Evolutionary conservation across 2,797 vertebrate species (phyloP).

Genomic region (Rhabdophis nuchalis): DNA sequence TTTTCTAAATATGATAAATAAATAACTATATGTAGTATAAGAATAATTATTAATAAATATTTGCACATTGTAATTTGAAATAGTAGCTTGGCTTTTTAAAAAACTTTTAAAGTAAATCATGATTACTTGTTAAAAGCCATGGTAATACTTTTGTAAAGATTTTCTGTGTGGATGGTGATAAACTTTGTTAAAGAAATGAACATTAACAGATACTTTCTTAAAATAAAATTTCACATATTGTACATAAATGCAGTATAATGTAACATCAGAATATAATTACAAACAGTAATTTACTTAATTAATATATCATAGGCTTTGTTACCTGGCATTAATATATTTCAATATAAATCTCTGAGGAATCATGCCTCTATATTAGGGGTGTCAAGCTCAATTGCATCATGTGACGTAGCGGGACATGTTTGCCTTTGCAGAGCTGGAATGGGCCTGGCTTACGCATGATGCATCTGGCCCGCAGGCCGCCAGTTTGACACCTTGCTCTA

Average conservation of each 20-base stretch:
- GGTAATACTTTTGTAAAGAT: not conserved
- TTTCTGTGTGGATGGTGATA: not conserved
- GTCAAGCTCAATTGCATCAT: too few relatives aligned
- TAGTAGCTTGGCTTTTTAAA: not conserved
- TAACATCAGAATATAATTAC: not conserved
- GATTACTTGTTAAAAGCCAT: not conserved
- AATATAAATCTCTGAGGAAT: not conserved
- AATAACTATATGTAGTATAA: not conserved
- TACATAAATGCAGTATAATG: not conserved
- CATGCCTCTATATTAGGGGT: not conserved
- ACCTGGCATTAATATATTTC: not conserved
- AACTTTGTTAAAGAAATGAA: not conserved
- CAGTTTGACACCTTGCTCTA: not conserved
- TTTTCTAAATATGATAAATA: not conserved
- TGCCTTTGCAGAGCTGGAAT: too few relatives aligned
- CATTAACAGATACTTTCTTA: not conserved
- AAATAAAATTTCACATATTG: not conserved
- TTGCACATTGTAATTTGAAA: not conserved
- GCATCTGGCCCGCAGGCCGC: fast-evolving
- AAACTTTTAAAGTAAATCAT: not conserved
- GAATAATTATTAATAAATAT: not conserved
- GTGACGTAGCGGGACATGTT: too few relatives aligned
- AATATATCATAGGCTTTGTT: not conserved
- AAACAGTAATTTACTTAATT: not conserved
- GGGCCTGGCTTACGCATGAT: too few relatives aligned